phyloP scores from a whole-genome alignment of 2,113 vertebrate species.

The Rhabdornis inornatus region DNA sequence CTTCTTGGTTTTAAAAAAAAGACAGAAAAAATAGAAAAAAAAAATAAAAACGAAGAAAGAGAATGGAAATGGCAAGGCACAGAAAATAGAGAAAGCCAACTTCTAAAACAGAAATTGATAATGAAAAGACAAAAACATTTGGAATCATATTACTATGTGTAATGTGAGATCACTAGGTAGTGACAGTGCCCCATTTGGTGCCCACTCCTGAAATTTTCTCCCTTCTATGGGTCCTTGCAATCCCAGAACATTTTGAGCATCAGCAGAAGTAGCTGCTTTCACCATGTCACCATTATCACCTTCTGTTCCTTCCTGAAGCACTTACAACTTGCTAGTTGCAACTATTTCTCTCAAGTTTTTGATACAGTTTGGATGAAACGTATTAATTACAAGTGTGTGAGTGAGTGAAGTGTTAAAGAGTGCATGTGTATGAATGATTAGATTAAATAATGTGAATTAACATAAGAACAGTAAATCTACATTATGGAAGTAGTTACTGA shows the following conservation, averaged over 20 bases:
- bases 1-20: not conserved
- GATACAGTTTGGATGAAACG: accelerated
- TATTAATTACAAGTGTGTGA: not conserved
- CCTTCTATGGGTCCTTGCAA: not conserved
- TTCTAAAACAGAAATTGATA: not conserved
- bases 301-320: not conserved
- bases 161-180: not conserved
- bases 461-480: not conserved
- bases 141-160: not conserved
- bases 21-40: too few species aligned
- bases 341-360: not conserved
- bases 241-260: not conserved
- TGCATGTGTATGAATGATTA: not conserved
- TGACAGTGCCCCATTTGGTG: not conserved
- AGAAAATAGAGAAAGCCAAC: not conserved
- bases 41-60: not conserved
- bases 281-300: not conserved
- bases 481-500: not conserved
- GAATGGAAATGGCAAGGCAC: not conserved
- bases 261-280: not conserved
- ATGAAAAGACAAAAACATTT: not conserved
- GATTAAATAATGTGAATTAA: not conserved
- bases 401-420: not conserved
- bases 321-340: not conserved
- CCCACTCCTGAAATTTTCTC: not conserved